A percentile compares a stretch with the other conserved stretches of the same genome.
Evolutionary conservation across 2,113 vertebrate genomes (phyloP).

Genomic region (Melanostigma gelatinosum): DNA sequence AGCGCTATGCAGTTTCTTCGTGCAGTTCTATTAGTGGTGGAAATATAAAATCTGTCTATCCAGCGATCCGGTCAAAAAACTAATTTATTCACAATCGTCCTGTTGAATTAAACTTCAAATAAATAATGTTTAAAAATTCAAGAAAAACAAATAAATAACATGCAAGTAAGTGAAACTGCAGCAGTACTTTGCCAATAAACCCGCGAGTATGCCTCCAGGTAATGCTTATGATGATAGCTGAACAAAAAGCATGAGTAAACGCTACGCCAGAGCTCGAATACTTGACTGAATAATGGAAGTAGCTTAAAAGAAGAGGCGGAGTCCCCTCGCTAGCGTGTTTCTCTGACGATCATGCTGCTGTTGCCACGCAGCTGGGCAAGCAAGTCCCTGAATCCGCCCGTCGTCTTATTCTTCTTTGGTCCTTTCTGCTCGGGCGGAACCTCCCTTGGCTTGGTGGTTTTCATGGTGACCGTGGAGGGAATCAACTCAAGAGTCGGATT

Average conservation of each 20-base stretch:
- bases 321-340: conserved; percentile 23
- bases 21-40: not conserved
- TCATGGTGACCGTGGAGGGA: not conserved
- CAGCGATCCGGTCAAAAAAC: not conserved
- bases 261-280: not conserved
- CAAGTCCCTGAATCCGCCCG: conserved; percentile 53
- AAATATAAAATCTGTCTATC: not conserved
- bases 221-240: not conserved
- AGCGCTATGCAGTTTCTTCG: not conserved
- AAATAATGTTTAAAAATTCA: not conserved
- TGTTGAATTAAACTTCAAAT: conserved; percentile 16
- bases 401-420: not conserved
- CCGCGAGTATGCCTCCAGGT: not conserved
- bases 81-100: conserved; percentile 19
- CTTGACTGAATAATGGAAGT: not conserved
- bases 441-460: not conserved
- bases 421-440: not conserved
- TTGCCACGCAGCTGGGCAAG: conserved; percentile 58
- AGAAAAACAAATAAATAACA: not conserved
- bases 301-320: not conserved
- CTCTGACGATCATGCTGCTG: conserved; percentile 65
- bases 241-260: not conserved
- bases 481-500: not conserved
- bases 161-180: not conserved
- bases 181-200: not conserved